phyloP scores from a whole-genome alignment of 2,888 invertebrate genomes.

The Drosophila bunnanda region DNA sequence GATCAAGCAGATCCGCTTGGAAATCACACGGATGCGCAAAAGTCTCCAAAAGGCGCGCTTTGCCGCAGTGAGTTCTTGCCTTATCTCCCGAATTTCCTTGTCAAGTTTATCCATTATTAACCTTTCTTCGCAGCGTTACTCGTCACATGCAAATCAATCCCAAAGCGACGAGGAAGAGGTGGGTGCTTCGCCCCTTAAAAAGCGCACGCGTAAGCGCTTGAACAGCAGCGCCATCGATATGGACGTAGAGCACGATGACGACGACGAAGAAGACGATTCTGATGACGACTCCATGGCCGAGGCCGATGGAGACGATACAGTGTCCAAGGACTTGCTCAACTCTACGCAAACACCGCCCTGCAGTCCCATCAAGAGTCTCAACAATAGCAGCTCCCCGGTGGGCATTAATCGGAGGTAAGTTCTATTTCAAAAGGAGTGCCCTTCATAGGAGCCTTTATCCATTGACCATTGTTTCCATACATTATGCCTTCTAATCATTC shows the following conservation, averaged over 20 bases:
- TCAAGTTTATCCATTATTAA: neutral
- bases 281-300: conserved; percentile 74
- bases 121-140: conserved; percentile 50
- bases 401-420: conserved; percentile 84
- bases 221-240: conserved; percentile 64
- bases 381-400: conserved; percentile 84
- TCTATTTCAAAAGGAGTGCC: neutral
- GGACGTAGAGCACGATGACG: conserved; percentile 66
- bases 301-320: conserved; percentile 70
- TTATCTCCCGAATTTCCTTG: accelerated
- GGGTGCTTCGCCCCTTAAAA: conserved; percentile 54
- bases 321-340: conserved; percentile 71
- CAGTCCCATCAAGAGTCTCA: conserved; percentile 84
- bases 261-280: conserved; percentile 71
- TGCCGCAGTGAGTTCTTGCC: conserved; percentile 70
- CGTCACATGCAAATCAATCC: conserved; percentile 66
- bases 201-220: conserved; percentile 61
- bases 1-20: conserved; percentile 86
- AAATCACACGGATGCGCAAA: conserved; percentile 86
- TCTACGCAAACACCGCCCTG: conserved; percentile 84
- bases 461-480: neutral
- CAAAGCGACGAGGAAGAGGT: conserved; percentile 82
- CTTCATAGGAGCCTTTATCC: neutral
- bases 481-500: conserved; percentile 1
- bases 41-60: conserved; percentile 80